Evolutionary conservation across 2,888 invertebrate genomes (phyloP).

Genomic region (Pseudococcus jackbeardsleyi): DNA sequence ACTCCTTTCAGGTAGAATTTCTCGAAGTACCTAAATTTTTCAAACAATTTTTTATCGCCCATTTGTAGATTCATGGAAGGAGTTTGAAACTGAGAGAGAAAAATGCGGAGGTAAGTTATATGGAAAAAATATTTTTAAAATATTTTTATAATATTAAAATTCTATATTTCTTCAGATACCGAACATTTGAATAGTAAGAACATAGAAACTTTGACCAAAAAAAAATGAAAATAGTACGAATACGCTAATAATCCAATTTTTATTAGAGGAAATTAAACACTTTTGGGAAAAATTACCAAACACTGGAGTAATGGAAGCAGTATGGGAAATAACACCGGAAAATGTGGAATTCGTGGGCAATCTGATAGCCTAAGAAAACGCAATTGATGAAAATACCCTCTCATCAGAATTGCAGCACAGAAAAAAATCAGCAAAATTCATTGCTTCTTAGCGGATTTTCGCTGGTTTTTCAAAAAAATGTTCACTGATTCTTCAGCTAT

Average conservation of each 20-base stretch:
- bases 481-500: too few species aligned
- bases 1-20: not conserved
- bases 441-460: too few species aligned
- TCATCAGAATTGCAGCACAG: too few species aligned
- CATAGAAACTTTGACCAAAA: not conserved
- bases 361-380: not conserved
- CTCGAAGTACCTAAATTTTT: not conserved
- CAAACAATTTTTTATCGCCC: not conserved
- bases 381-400: not conserved
- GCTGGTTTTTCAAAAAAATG: too few species aligned
- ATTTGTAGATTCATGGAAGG: not conserved
- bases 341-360: not conserved
- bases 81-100: not conserved
- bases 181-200: not conserved
- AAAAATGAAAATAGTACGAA: not conserved
- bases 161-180: not conserved
- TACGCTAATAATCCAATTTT: not conserved
- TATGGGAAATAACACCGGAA: conserved; percentile 4
- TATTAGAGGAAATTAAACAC: not conserved
- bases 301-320: not conserved
- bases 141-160: not conserved
- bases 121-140: too few species aligned
- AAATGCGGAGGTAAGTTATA: not conserved
- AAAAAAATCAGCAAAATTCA: too few species aligned
- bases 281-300: not conserved